A percentile compares a stretch with the other conserved stretches of the same genome.
phyloP scores from a whole-genome alignment of 2,797 vertebrate species.

The Thripadectes ignobilis region DNA sequence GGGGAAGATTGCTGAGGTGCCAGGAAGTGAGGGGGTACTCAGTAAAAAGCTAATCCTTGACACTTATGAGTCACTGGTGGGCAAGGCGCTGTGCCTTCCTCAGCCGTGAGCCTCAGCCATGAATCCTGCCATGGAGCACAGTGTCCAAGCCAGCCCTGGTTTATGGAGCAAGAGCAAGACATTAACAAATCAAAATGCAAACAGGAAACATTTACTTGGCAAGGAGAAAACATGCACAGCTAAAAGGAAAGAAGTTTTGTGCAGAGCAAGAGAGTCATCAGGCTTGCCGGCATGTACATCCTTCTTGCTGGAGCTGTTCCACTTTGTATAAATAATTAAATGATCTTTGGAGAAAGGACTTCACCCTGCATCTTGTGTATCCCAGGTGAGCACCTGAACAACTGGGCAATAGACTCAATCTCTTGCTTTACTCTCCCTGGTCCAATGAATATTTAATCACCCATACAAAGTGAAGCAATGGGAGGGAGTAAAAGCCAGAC shows the following conservation, averaged over 20 bases:
- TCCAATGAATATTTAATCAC: conserved; percentile 44
- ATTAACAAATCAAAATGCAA: background rate
- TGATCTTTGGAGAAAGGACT: background rate
- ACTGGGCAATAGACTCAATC: conserved; percentile 63
- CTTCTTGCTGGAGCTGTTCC: conserved; percentile 2
- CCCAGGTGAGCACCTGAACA: conserved; percentile 21
- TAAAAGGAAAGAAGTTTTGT: background rate
- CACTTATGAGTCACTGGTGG: accelerated
- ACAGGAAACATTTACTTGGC: background rate
- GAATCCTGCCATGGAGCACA: accelerated
- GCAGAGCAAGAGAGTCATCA: background rate
- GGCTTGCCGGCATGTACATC: accelerated
- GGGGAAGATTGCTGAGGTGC: background rate
- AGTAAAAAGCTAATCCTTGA: background rate
- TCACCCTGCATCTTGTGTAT: conserved; percentile 15
- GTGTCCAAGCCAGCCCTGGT: background rate
- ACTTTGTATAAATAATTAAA: conserved; percentile 62
- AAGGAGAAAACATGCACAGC: background rate
- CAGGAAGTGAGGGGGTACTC: background rate
- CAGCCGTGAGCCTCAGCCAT: accelerated
- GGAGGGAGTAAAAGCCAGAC: background rate
- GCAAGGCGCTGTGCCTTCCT: background rate
- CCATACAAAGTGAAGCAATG: background rate
- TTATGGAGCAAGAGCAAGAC: background rate
- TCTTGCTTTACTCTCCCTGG: conserved; percentile 40